These are phyloP conservation scores for Rapana venosa DNA, from an alignment of 2,888 invertebrate genomes.

Conservation along the genomic window DNA sequence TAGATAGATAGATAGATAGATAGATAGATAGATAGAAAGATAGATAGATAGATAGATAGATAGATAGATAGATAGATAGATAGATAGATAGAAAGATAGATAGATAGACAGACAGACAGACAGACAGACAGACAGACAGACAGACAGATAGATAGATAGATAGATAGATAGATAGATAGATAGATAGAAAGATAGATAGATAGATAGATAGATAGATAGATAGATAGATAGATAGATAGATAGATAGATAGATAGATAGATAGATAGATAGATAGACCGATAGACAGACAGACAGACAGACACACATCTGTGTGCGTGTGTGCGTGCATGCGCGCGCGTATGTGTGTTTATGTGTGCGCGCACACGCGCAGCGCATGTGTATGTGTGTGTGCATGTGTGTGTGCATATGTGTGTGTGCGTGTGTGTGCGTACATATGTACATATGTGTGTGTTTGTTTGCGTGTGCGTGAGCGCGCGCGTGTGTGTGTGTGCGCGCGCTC, in stretches of 20 bases:
- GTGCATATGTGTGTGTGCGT: not conserved
- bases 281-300: not conserved
- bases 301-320: conserved; percentile 20
- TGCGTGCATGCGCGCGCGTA: not conserved
- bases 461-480: too few species aligned
- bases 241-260: not conserved
- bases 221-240: too few species aligned
- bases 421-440: not conserved
- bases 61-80: not conserved
- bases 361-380: not conserved
- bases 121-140: not conserved
- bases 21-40: not conserved
- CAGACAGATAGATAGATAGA: too few species aligned
- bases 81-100: not conserved
- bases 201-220: not conserved
- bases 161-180: not conserved
- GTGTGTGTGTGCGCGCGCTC: too few species aligned
- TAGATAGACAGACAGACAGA: not conserved
- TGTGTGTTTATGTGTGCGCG: not conserved
- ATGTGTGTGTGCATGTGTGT: conserved; percentile 15
- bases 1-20: not conserved
- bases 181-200: not conserved
- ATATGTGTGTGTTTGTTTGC: not conserved
- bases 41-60: not conserved
- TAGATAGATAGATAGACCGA: not conserved